Conservation (phyloP, 2,888 invertebrate species). For the Linyphia triangularis region DNA sequence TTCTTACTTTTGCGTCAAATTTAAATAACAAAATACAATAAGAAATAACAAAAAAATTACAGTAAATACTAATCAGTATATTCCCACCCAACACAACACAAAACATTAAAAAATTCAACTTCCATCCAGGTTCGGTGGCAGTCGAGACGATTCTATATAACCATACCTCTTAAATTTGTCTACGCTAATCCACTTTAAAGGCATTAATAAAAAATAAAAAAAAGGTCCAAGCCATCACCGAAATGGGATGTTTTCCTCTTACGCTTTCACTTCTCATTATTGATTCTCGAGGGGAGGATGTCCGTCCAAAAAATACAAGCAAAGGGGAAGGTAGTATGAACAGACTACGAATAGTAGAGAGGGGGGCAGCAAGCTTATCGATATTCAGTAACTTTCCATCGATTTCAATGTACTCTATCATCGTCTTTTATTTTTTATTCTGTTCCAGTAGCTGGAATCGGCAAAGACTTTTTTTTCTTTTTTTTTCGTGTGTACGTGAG, state of each 20-base stretch:
- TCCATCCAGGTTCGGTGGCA: too few relatives aligned
- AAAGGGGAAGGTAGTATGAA: neutral
- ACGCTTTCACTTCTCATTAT: conserved; percentile 26
- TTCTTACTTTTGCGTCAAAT: too few relatives aligned
- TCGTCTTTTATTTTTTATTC: neutral
- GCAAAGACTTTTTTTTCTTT: neutral
- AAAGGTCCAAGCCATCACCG: neutral
- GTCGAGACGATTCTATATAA: too few relatives aligned
- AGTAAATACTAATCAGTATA: too few relatives aligned
- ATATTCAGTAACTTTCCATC: conserved; percentile 49
- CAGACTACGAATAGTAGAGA: neutral
- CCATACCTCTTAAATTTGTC: neutral
- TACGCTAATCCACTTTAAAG: conserved; percentile 37
- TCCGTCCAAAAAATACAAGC: neutral
- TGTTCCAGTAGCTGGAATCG: neutral
- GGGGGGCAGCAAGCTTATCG: conserved; percentile 6
- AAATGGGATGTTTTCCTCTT: conserved; percentile 32
- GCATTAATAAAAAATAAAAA: too few relatives aligned
- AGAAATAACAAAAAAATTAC: too few relatives aligned
- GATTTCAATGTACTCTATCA: conserved; percentile 49
- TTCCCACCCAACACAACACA: too few relatives aligned
- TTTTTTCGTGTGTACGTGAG: conserved; percentile 16
- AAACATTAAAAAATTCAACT: too few relatives aligned
- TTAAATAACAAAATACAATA: too few relatives aligned
- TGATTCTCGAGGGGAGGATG: conserved; percentile 11